Base-by-base conservation (phyloP, 1,140 invertebrate genomes). In the Vanessa tameamea region DNA sequence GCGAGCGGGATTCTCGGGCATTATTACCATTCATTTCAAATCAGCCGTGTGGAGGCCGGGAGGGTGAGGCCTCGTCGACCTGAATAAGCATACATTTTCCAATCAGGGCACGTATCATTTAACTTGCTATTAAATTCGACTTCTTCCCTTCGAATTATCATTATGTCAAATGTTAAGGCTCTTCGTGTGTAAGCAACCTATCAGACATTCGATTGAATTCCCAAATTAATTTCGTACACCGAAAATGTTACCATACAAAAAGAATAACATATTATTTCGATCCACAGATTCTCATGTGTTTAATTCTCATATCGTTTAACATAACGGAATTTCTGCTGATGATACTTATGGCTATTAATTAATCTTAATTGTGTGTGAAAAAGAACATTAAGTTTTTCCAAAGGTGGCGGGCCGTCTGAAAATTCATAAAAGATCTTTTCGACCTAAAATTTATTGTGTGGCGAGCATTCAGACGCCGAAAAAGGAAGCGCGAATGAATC, bases 31-130 rank as follows among this genome's bases (percentile, higher is more conserved):
- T 92, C 91, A 91, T 91, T 92, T 91, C 86, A 91, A 92, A 91
- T 91, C 91, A 91, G 87, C 87, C 91, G 85, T 90, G 87, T 86
- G 85, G 82, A 84, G 84, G 86, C 82, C 75, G 83, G 86, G 86
- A 85, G 82, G 83, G 86, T 83, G 80, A 79, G 81, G 81, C 76
- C 76, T 71, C 77, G 82, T 81, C 89, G 90, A 88, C 86, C 87
- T 91, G 90, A 92, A 92, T 92, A 91, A 91, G 84, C 90, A 91
- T 92, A 92, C 88, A 92, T 91, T 92, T 92, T 92, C 90, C 90
- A 92, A 92, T 92, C 89, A 91, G 88, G 82, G 81, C 90, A 92
- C 90, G 90, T 92, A 91, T 91, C 89, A 92, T 92, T 92, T 91
- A 92, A 92, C 89, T 92, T 79, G 88, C 90, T 92, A 92, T 92